phyloP scores from a whole-genome alignment of 53 echinoderm and acorn worm genomes.

The Mesocentrotus franciscanus region DNA sequence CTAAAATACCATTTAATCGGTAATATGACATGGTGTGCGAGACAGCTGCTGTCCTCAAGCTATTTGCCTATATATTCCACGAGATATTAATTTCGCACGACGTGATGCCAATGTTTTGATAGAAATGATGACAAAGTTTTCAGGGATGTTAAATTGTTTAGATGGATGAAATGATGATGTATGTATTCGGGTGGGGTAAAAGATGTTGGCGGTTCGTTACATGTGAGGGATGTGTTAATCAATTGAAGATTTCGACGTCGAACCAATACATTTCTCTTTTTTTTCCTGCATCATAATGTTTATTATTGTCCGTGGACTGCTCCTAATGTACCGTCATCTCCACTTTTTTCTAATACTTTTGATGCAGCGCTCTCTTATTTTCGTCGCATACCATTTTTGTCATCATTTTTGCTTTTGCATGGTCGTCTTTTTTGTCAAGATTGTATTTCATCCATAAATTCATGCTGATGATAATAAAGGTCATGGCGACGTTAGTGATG shows the following conservation, averaged over 20 bases:
- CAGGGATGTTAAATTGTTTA: neutral
- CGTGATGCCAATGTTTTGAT: constrained; percentile 42
- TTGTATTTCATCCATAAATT: too few relatives aligned
- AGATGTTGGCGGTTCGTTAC: neutral
- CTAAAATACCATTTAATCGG: constrained; percentile 6
- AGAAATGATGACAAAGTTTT: constrained; percentile 19
- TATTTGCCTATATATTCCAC: constrained; percentile 22
- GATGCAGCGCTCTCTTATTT: too few relatives aligned
- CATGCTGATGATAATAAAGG: too few relatives aligned
- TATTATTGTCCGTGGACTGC: too few relatives aligned
- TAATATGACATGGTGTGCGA: constrained; percentile 15
- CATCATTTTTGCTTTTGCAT: too few relatives aligned
- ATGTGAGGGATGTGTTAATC: neutral
- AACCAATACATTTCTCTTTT: neutral
- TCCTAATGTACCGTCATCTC: too few relatives aligned
- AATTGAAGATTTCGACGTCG: neutral
- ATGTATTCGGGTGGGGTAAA: neutral
- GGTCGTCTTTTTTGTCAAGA: too few relatives aligned
- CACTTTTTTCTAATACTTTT: too few relatives aligned
- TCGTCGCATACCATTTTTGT: too few relatives aligned
- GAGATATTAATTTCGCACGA: constrained; percentile 49
- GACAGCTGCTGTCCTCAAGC: neutral
- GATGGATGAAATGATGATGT: neutral
- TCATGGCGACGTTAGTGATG: too few relatives aligned
- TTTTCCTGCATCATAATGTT: neutral